Conservation (phyloP, 2,113 vertebrate genomes). For the Romanogobio albipinnatus region DNA sequence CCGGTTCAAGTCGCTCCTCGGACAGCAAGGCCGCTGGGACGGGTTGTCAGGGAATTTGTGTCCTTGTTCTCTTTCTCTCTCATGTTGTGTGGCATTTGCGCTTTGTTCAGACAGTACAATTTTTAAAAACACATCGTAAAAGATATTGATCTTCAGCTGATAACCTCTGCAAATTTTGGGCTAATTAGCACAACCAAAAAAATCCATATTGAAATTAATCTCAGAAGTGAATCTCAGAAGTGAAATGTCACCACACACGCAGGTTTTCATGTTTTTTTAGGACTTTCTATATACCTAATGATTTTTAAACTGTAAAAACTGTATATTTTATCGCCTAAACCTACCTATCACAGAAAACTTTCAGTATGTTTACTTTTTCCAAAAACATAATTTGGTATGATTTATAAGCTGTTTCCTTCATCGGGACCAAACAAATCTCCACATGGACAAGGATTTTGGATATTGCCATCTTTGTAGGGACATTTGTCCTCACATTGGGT, state of each 20-base stretch:
- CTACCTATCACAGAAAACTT: too few relatives aligned
- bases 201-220: background rate
- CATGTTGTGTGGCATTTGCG: slow-evolving; percentile 18
- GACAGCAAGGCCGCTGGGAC: slow-evolving; percentile 83
- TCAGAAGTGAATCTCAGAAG: background rate
- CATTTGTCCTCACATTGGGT: too few relatives aligned
- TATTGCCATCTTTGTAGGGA: too few relatives aligned
- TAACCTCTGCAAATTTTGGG: slow-evolving; percentile 15
- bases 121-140: background rate
- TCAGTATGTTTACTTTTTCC: too few relatives aligned
- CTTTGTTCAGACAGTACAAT: background rate
- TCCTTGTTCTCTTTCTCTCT: slow-evolving; percentile 59
- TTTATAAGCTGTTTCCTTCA: too few relatives aligned
- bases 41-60: slow-evolving; percentile 67
- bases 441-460: too few relatives aligned
- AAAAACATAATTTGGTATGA: too few relatives aligned
- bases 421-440: too few relatives aligned
- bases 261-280: too few relatives aligned
- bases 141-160: slow-evolving; percentile 20
- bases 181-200: background rate
- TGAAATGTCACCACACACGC: slow-evolving; percentile 1
- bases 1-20: slow-evolving; percentile 87
- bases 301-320: too few relatives aligned
- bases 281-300: too few relatives aligned
- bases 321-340: too few relatives aligned